Evolutionary conservation across 2,888 invertebrate species (phyloP).

Genomic region (Phalangium opilio): DNA sequence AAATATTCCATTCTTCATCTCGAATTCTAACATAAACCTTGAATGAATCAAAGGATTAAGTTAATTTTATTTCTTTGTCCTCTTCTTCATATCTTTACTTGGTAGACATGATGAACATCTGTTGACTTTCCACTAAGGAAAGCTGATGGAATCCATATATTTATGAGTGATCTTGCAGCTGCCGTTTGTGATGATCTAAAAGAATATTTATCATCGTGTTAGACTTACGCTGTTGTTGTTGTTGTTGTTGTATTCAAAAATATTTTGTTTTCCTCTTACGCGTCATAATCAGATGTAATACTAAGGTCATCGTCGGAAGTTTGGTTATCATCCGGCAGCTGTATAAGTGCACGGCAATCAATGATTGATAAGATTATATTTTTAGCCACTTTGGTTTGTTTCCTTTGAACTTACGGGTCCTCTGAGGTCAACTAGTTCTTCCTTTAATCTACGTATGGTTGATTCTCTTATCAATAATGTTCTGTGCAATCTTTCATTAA

Average conservation of each 20-base stretch:
- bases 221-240: too few species aligned
- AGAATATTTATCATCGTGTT: neutral
- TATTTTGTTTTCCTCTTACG: slow-evolving; percentile 13
- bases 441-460: slow-evolving; percentile 42
- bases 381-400: neutral
- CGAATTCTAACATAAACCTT: slow-evolving; percentile 65
- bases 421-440: slow-evolving; percentile 45
- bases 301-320: slow-evolving; percentile 32
- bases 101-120: slow-evolving; percentile 74
- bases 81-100: too few species aligned
- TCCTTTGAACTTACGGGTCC: slow-evolving; percentile 25
- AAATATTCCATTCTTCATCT: slow-evolving; percentile 89
- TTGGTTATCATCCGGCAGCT: slow-evolving; percentile 28
- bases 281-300: slow-evolving; percentile 28
- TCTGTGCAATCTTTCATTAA: slow-evolving; percentile 64
- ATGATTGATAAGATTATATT: neutral
- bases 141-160: slow-evolving; percentile 73
- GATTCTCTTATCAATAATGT: slow-evolving; percentile 48
- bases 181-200: slow-evolving; percentile 22
- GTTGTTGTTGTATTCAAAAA: slow-evolving; percentile 2
- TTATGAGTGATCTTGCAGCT: slow-evolving; percentile 41
- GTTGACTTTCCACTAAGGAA: slow-evolving; percentile 57
- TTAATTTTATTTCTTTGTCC: too few species aligned
- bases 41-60: slow-evolving; percentile 22
- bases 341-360: slow-evolving; percentile 6